phyloP scores from a whole-genome alignment of 2,888 invertebrate genomes.

The Pharmacophagus antenor region DNA sequence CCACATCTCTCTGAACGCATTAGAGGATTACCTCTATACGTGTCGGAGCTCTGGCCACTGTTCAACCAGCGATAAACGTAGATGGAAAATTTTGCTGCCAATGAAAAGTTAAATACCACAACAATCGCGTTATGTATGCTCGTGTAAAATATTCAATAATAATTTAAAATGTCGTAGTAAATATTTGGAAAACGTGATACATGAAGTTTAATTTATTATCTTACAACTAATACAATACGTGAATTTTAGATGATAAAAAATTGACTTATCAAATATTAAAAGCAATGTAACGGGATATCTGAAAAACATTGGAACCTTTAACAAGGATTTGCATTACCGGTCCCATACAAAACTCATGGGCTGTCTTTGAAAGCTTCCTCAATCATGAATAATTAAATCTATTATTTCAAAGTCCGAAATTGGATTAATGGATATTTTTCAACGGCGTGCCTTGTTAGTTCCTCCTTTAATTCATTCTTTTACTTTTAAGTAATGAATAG shows the following conservation, averaged over 20 bases:
- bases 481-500: slow-evolving; percentile 30
- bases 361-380: slow-evolving; percentile 61
- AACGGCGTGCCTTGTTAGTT: slow-evolving; percentile 38
- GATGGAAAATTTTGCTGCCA: neutral
- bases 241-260: neutral
- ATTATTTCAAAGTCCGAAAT: slow-evolving; percentile 63
- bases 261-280: neutral
- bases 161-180: neutral
- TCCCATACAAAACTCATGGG: slow-evolving; percentile 55
- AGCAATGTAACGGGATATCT: neutral
- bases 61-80: neutral
- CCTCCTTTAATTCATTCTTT: slow-evolving; percentile 40
- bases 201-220: no score
- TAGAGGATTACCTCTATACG: slow-evolving; percentile 49
- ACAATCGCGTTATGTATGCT: neutral
- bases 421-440: slow-evolving; percentile 60
- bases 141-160: no score
- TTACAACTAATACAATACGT: no score
- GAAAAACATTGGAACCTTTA: neutral
- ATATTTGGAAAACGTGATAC: no score
- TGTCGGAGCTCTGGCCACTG: slow-evolving; percentile 32
- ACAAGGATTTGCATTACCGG: slow-evolving; percentile 48
- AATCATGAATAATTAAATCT: slow-evolving; percentile 71
- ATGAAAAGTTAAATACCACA: neutral
- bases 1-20: slow-evolving; percentile 39